Percentiles rank a stretch among this genome's conserved stretches.
Conservation (phyloP, 2,888 invertebrate species). For the Apotomis turbidana region DNA sequence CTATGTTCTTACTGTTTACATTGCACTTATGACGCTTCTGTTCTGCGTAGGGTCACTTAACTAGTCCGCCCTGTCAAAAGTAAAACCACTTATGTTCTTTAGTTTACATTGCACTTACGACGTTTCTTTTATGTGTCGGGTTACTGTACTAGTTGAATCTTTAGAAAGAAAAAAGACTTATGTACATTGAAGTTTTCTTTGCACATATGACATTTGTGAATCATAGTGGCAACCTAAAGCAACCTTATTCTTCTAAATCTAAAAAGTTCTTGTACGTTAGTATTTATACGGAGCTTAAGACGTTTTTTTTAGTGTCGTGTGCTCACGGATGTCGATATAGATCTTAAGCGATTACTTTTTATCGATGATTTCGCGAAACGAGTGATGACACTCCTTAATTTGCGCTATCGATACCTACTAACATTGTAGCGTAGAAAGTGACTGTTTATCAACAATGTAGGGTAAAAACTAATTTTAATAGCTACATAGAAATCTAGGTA, state of each 20-base stretch:
- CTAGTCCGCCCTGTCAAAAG: no score
- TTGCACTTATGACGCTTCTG: slow-evolving; percentile 6
- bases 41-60: background rate
- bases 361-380: slow-evolving; percentile 23
- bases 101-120: no score
- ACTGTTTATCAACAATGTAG: background rate
- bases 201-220: no score
- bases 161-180: no score
- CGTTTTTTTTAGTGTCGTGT: slow-evolving; percentile 51
- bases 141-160: no score
- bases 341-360: slow-evolving; percentile 42
- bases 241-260: background rate
- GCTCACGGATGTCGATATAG: slow-evolving; percentile 58
- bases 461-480: no score
- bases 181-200: no score
- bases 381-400: slow-evolving; percentile 11
- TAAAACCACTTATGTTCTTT: no score
- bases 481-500: no score
- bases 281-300: background rate
- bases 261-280: background rate
- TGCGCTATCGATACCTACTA: background rate
- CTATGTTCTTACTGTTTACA: background rate
- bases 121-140: no score
- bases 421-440: background rate
- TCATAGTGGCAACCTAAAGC: no score